These are phyloP conservation scores for Anseranas semipalmata DNA, from an alignment of 2,113 vertebrate genomes.

Conservation along the genomic window DNA sequence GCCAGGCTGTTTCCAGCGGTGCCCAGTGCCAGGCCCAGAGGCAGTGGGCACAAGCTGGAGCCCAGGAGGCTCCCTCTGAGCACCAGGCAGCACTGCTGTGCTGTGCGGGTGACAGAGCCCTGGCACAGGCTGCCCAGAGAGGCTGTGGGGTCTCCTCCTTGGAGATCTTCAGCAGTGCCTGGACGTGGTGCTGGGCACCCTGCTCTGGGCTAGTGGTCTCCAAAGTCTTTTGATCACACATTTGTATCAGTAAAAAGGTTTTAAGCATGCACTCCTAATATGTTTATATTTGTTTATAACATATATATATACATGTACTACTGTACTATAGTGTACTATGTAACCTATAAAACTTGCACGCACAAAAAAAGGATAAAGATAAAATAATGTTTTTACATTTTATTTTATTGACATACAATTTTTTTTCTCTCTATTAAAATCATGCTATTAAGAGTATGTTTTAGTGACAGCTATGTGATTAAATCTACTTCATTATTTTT, in stretches of 20 bases:
- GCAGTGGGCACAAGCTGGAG: not conserved
- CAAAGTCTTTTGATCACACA: not conserved
- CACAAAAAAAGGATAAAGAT: not conserved
- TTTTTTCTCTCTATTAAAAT: not conserved
- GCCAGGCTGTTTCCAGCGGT: not conserved
- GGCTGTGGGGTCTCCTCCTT: not conserved
- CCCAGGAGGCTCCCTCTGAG: not conserved
- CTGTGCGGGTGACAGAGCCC: not conserved
- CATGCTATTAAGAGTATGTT: not conserved
- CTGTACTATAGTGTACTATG: not conserved
- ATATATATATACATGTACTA: not conserved
- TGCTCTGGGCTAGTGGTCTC: not conserved
- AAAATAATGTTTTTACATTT: not conserved
- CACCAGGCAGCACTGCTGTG: not conserved
- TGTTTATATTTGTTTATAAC: not conserved
- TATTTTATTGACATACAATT: not conserved
- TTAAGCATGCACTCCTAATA: not conserved
- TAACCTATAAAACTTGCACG: not conserved
- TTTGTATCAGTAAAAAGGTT: not conserved
- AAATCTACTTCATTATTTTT: not conserved
- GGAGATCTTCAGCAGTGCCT: not conserved
- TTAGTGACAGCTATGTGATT: not conserved
- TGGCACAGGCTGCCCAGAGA: not conserved
- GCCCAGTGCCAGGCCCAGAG: not conserved
- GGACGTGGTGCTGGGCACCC: not conserved